A percentile compares a stretch with the other conserved stretches of the same genome.
These are phyloP conservation scores for Campylomormyrus numenius DNA, from an alignment of 2,113 vertebrate genomes.

Conservation along the genomic window DNA sequence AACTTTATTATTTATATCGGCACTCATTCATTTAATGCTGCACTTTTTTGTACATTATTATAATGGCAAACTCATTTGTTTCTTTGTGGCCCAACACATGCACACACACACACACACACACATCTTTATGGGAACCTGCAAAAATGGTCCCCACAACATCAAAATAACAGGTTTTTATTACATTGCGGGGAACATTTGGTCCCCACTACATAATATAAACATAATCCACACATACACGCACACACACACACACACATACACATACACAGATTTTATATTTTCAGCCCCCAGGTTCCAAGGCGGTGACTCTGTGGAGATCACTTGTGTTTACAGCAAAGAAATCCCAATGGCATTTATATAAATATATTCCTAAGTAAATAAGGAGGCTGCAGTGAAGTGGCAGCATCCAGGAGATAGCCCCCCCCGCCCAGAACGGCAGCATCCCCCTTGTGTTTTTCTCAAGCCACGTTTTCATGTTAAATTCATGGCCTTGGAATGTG, in stretches of 20 bases:
- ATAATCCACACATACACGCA: too few relatives aligned
- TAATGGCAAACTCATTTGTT: slow-evolving; percentile 51
- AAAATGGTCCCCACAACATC: too few relatives aligned
- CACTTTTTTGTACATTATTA: slow-evolving; percentile 41
- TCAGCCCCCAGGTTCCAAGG: slow-evolving; percentile 39
- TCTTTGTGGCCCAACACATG: slow-evolving; percentile 30
- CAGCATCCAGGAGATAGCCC: slow-evolving; percentile 42
- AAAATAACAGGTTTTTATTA: too few relatives aligned
- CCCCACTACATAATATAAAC: too few relatives aligned
- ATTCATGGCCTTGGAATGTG: slow-evolving; percentile 43
- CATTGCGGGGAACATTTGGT: too few relatives aligned
- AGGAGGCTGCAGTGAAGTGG: slow-evolving; percentile 46
- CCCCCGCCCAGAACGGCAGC: slow-evolving; percentile 36
- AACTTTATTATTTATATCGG: slow-evolving; percentile 41
- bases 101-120: not conserved
- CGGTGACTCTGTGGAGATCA: slow-evolving; percentile 39
- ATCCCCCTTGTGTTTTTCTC: slow-evolving; percentile 29
- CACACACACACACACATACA: not conserved
- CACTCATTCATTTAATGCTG: slow-evolving; percentile 41
- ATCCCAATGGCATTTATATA: slow-evolving; percentile 44
- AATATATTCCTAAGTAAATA: slow-evolving; percentile 42
- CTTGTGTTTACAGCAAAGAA: slow-evolving; percentile 42
- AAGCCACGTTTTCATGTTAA: slow-evolving; percentile 45
- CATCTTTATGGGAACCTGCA: too few relatives aligned
- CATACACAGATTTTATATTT: slow-evolving; percentile 30